Evolutionary conservation across 2,797 vertebrate genomes (phyloP), one percentile per base, ranked within the genome.

Genomic region (Coregonus sp.): DNA sequence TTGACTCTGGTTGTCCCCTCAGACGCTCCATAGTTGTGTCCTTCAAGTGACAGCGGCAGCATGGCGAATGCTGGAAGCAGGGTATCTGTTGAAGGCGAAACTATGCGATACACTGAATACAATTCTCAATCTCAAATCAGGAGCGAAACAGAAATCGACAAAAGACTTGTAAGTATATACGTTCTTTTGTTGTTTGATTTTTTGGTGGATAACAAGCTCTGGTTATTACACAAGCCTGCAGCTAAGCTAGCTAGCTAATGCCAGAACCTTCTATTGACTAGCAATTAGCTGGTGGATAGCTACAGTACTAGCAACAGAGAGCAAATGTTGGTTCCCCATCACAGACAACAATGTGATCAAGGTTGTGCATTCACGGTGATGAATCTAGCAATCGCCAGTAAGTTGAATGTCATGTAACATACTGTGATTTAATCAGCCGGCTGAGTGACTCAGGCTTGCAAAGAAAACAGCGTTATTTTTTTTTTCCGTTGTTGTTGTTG

Each of bases 81-180:
- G 0, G 68, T 77, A 12, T 7, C 78, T 5, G 87, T 89, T 20
- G 90, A 88, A 16, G 81, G 82, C 72, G 92, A 93, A 1, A 0
- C 73, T 3, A 82, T 95, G 84, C 86, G 89, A 71, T 82, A 93
- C 35, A 77, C 92, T 0, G 94, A 96, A 75, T 95, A 93, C 67
- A 37, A 75, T 59, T 54, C 80, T 0, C 90, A 86, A 61, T 68
- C 71, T 0, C 68, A 35, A 3, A 0, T 2, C 0, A 78, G 81
- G 16, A 80, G 91, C 0, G 92, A 94, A 3, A 82, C 92, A 1
- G 93, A 94, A 3, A 82, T 94, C 16, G 90, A 94, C 84, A 88
- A 80, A 1, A 81, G 87, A 0, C 68, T 94, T 47, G 40, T 47
- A 47, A 47, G 40, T 47, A 47, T 47, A 40, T 40, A 40, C 6